These are phyloP conservation scores for Micrastur ruficollis DNA, from an alignment of 2,797 vertebrate species.

Conservation along the genomic window DNA sequence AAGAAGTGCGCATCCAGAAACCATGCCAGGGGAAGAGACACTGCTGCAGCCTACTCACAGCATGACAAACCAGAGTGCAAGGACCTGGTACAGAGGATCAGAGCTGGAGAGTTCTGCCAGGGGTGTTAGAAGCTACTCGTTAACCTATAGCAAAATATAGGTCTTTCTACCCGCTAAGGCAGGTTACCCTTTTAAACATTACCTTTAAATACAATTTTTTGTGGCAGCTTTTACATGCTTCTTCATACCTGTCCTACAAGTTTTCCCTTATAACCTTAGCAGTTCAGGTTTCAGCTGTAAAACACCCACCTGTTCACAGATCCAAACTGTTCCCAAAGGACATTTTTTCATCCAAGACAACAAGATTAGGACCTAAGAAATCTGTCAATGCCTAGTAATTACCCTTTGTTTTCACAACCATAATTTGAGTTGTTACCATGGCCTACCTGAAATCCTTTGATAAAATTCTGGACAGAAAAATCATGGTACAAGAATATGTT, in stretches of 20 bases:
- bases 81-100: not conserved
- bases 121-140: not conserved
- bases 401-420: not conserved
- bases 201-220: not conserved
- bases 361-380: not conserved
- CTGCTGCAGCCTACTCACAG: not conserved
- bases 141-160: not conserved
- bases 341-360: not conserved
- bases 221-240: not conserved
- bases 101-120: not conserved
- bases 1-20: not conserved
- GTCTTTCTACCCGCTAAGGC: not conserved
- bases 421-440: not conserved
- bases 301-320: not conserved
- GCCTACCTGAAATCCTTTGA: slow-evolving; percentile 94
- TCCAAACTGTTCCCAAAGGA: not conserved
- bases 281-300: not conserved
- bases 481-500: slow-evolving; percentile 96
- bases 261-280: not conserved
- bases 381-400: not conserved
- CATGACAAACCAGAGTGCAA: not conserved
- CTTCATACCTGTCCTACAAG: not conserved
- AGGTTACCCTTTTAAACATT: not conserved
- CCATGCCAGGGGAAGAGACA: not conserved
- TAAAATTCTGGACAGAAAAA: slow-evolving; percentile 95